Evolutionary conservation across 2,797 vertebrate species (phyloP).

Genomic region (Psittacula echo): DNA sequence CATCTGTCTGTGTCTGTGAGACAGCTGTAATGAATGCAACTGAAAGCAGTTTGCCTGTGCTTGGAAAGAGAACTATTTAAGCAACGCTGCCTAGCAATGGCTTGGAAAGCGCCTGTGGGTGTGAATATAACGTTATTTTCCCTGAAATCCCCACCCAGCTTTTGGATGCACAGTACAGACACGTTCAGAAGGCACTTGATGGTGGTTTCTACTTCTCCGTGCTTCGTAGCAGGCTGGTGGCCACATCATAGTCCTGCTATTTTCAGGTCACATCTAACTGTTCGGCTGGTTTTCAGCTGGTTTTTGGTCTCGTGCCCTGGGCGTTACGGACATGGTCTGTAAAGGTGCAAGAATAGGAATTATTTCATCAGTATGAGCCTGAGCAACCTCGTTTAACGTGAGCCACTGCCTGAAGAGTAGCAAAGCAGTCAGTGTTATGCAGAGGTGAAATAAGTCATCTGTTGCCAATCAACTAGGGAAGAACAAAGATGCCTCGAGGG

Average conservation of each 20-base stretch:
- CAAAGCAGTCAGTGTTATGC: background rate
- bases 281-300: background rate
- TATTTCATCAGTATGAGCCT: background rate
- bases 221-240: background rate
- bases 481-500: background rate
- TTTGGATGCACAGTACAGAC: background rate
- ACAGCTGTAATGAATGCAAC: background rate
- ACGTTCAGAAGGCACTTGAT: background rate
- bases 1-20: background rate
- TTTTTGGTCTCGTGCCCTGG: background rate
- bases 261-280: accelerated
- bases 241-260: background rate
- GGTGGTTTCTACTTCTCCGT: background rate
- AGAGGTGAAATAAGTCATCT: conserved; percentile 37
- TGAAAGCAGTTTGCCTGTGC: background rate
- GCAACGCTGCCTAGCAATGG: background rate
- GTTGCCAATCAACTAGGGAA: background rate
- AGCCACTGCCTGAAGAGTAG: background rate
- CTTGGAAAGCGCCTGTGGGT: background rate
- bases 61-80: conserved; percentile 4
- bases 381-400: background rate
- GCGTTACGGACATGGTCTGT: background rate
- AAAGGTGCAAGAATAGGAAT: conserved; percentile 20
- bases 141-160: background rate
- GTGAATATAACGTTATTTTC: background rate